Evolutionary conservation across 2,113 vertebrate species (phyloP), one percentile per base, ranked within the genome.

Genomic region (Gymnocephalus cernua): DNA sequence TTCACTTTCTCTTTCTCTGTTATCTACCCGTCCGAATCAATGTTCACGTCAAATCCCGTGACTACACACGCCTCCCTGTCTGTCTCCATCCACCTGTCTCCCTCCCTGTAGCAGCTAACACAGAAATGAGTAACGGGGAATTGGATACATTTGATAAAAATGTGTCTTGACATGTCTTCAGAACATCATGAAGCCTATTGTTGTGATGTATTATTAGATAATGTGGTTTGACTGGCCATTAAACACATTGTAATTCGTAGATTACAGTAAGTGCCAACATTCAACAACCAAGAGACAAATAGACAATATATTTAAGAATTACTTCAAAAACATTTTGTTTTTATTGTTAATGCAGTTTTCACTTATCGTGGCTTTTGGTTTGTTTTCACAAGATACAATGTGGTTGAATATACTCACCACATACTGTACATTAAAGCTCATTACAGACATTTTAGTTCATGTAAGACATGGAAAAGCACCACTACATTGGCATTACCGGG

Each of bases 21-120:
- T 79, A 44, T 78, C 74, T 70, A 54, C 64, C 82, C 18, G 75
- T 75, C 65, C 58, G 45, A 73, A 84, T 86, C 83, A 65, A 56
- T 80, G 83, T 74, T 77, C 71, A 68, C 35, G 58, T 85, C 74
- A 50, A 64, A 82, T 82, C 87, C 85, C 82, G 66, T 82, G 83
- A 80, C 68, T 11, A 54, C 56, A 48, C 70, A n/a, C 4, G 78
- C 82, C 82, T 83, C 59, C 41, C 50, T 69, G 51, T 76, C 48
- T 19, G 38, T 57, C 29, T 75, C 53, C 48, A 38, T 82, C 85
- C 38, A 59, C 78, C 65, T 54, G 45, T 65, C 29, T 45, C 15
- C 25, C 48, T 83, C 57, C 6, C 18, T 50, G 25, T 54, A 18
- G 76, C 58, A 45, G 50, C 47, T 6, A 35, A 65, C 18, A 47